These are phyloP conservation scores for Beroe forskalii DNA, from an alignment of 37 sponge, comb jelly and placozoan species.

Conservation along the genomic window DNA sequence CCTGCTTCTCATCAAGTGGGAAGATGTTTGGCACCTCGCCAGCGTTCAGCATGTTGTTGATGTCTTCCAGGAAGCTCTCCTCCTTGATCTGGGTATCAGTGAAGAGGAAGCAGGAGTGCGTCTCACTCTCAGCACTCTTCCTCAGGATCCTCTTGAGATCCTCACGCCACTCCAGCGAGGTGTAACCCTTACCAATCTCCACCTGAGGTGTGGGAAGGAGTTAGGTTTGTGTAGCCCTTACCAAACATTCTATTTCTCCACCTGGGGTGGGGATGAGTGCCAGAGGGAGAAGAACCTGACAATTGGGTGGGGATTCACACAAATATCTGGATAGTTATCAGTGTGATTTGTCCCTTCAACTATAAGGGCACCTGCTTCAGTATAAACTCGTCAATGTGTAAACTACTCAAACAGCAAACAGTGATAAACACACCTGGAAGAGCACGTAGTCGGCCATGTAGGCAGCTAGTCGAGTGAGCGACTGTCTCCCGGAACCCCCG, in stretches of 20 bases:
- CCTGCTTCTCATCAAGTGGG: constrained; percentile 92
- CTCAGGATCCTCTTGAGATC: constrained; percentile 91
- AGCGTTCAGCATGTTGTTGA: constrained; percentile 88
- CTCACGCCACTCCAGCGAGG: constrained; percentile 93
- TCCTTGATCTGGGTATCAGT: constrained; percentile 87
- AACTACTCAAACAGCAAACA: too few species aligned
- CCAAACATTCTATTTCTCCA: too few species aligned
- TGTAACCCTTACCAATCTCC: constrained; percentile 96
- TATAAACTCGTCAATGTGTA: too few species aligned
- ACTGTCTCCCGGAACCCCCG: constrained; percentile 90
- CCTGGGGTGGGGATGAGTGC: too few species aligned
- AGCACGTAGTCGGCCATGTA: constrained; percentile 97
- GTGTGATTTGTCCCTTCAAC: too few species aligned
- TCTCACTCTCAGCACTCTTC: constrained; percentile 81
- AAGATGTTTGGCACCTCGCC: constrained; percentile 99
- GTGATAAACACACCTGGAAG: constrained; percentile 81
- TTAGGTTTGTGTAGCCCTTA: too few species aligned
- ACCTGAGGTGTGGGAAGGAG: constrained; percentile 76
- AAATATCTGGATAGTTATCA: too few species aligned
- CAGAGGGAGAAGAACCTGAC: too few species aligned
- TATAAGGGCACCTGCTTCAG: too few species aligned
- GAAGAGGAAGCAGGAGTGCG: constrained; percentile 87
- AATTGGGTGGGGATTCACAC: too few species aligned
- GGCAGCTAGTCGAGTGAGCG: constrained; percentile 84
- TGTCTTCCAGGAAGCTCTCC: constrained; percentile 95